Evolutionary conservation across 2,797 vertebrate species (phyloP), one percentile per base, ranked within the genome.

Genomic region (Acanthornis magna): DNA sequence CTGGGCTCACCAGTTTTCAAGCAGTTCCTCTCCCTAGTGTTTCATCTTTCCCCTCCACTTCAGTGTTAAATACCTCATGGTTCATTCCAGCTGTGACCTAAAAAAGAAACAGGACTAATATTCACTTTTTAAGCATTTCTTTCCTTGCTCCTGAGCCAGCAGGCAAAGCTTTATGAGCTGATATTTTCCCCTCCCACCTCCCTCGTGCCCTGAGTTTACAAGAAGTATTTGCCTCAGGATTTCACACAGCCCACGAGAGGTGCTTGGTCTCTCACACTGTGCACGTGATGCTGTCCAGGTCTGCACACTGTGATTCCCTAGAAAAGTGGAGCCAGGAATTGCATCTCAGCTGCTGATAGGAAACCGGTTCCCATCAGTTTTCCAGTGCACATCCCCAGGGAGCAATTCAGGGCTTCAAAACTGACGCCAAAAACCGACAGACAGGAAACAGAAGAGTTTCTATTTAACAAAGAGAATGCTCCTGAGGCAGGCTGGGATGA

Each of bases 291-390:
- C 47, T 68, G n/a, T 84, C 78, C 92, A 92, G 85, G 82, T 89
- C 66, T 43, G 75, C 27, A n/a, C 34, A n/a, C 66, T 72, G 82
- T 29, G 70, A 89, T 89, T 94, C 91, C 87, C 91, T 55, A 38
- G 75, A 58, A 85, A 2, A 89, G 36, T 0, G 2, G 57, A 72
- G 85, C 82, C 87, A 95, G 90, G 62, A 70, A 62, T 10, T 60
- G 54, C 66, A 60, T 91, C 82, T 88, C 89, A 91, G 82, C 87
- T 78, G 93, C 54, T 91, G 89, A 93, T 92, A 96, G 89, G 36
- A 72, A 72, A 78, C 13, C 4, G 1, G 75, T 88, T 93, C 75
- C 85, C 95, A 70, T 51, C 91, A 91, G 19, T 85, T 89, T 74
- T 74, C 89, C 76, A 91, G 79, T 1, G 5, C 3, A 6, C 18